Evolutionary conservation across 2,888 invertebrate species (phyloP), one percentile per base, ranked within the genome.

Genomic region (Plebejus argus): DNA sequence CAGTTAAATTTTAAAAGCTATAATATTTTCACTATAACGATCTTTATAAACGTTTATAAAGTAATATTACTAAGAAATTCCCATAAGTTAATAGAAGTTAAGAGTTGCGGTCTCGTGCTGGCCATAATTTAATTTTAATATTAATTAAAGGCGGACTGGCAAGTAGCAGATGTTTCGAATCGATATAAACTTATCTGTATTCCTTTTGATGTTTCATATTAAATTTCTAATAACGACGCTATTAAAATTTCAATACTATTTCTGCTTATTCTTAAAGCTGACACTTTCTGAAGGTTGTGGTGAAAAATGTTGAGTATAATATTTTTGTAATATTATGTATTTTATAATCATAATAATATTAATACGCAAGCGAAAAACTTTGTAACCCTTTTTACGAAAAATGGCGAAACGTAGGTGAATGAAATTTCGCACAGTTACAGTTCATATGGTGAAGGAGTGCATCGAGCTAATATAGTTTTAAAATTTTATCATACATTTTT

Each of bases 71-170:
- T 72, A n/a, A 18, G 10, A 75, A 75, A 53, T 75, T 33, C 23
- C 56, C 15, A 33, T 39, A 35, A 45, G 61, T 20, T 39, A 45
- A 70, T 76, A 70, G n/a, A 76, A 77, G 56, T 33, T 74, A 76
- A 71, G 66, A 74, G 76, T 78, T 80, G 86, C 85, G 87, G 87
- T 86, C 87, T 86, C 86, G 88, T 88, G 86, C 85, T 82, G 82
- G 84, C 86, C 88, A 85, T 89, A 88, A 90, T 87, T 90, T 85
- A 84, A 83, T 86, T 90, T 89, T 86, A 88, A 89, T 90, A 89
- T 90, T 90, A 91, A 91, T 91, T 90, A 90, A 90, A 86, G 88
- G 83, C 82, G 82, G 83, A 82, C 82, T 83, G 76, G 81, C 80
- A 76, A 83, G 90, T 85, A 88, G 86, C 90, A 91, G 91, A 89